Percentiles rank a stretch among this genome's conserved stretches.
Conservation (phyloP, 2,113 vertebrate species). For the Pomatostomus ruficeps region DNA sequence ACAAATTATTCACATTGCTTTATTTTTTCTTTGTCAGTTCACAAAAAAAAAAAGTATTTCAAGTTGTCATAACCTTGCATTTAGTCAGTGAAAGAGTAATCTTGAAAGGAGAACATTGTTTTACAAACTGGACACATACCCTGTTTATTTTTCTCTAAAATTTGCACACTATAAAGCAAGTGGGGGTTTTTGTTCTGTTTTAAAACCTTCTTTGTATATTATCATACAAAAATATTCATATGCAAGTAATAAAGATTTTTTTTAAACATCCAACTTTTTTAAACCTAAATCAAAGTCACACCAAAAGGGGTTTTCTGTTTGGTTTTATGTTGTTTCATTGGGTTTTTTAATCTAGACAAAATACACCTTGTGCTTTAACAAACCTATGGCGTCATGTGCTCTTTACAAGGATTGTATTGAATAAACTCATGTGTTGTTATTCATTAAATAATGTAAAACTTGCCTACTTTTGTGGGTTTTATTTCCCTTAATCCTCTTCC, state of each 20-base stretch:
- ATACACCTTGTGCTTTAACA: constrained; percentile 76
- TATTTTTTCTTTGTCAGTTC: constrained; percentile 72
- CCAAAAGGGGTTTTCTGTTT: background rate
- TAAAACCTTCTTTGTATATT: constrained; percentile 63
- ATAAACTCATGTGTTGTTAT: constrained; percentile 35
- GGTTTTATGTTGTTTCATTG: background rate
- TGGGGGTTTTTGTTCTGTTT: constrained; percentile 37
- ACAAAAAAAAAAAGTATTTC: constrained; percentile 65
- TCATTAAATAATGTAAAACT: constrained; percentile 64
- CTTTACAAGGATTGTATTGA: constrained; percentile 48
- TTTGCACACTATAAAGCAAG: constrained; percentile 68
- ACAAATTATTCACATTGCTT: constrained; percentile 71
- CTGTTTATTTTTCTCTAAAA: constrained; percentile 72
- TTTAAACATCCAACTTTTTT: constrained; percentile 64
- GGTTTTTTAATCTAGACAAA: constrained; percentile 49
- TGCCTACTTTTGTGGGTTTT: constrained; percentile 52
- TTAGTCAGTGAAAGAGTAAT: constrained; percentile 68
- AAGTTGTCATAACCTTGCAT: constrained; percentile 68
- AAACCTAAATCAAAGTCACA: constrained; percentile 70
- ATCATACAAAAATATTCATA: constrained; percentile 79
- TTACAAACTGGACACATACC: constrained; percentile 72
- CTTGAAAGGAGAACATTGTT: constrained; percentile 68
- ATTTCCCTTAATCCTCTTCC: background rate
- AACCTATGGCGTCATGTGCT: constrained; percentile 68
- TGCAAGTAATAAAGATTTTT: constrained; percentile 66